A percentile compares a stretch with the other conserved stretches of the same genome.
phyloP scores from a whole-genome alignment of 2,113 vertebrate species.

The Gracilinanus agilis region DNA sequence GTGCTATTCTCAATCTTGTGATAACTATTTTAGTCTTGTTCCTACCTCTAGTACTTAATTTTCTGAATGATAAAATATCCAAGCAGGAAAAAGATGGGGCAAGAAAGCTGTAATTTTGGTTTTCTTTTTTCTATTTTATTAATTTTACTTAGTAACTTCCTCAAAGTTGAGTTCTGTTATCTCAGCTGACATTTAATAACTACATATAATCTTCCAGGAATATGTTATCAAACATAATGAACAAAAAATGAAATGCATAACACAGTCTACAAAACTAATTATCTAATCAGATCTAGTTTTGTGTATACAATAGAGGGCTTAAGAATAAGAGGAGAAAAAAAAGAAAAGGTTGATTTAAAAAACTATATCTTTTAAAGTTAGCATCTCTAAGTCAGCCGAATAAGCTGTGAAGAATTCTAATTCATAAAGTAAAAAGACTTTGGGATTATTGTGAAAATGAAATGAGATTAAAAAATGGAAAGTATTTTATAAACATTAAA shows the following conservation, averaged over 20 bases:
- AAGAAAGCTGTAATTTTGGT: conserved; percentile 28
- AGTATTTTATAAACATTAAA: background rate
- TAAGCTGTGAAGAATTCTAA: conserved; percentile 13
- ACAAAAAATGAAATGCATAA: conserved; percentile 37
- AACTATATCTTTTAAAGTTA: background rate
- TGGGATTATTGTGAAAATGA: background rate
- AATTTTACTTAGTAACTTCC: conserved; percentile 1
- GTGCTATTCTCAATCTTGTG: background rate
- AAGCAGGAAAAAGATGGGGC: background rate
- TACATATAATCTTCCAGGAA: conserved; percentile 39
- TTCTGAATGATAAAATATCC: background rate
- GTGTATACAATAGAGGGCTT: conserved; percentile 33
- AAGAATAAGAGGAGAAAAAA: conserved; percentile 29
- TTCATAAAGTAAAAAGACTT: conserved; percentile 39
- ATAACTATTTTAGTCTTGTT: background rate
- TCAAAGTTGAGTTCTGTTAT: conserved; percentile 13
- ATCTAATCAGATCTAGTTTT: conserved; percentile 18
- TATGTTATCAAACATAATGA: conserved; percentile 20
- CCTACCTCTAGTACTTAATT: background rate
- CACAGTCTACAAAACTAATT: background rate
- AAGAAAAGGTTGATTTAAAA: background rate
- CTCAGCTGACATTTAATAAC: conserved; percentile 43
- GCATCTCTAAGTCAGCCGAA: conserved; percentile 7
- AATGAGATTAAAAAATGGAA: background rate
- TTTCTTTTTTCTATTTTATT: conserved; percentile 37